Evolutionary conservation across 64 coral and sea anemone species (phyloP), one percentile per base, ranked within the genome.

Genomic region (Acropora yongei): DNA sequence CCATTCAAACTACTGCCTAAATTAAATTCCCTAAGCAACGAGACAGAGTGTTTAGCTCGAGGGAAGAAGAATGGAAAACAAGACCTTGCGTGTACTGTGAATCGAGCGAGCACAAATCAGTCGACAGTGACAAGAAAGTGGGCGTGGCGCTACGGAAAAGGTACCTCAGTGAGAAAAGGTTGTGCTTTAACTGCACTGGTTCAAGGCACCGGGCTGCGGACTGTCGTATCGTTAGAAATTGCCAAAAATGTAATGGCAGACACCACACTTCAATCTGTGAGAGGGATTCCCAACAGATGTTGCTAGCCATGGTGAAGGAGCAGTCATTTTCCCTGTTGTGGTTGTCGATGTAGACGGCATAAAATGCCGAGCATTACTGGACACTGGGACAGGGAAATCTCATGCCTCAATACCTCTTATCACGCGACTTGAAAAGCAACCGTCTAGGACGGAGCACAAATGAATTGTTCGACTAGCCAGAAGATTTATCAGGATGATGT

Each of bases 101-200:
- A 9, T 68, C 58, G 13, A 47, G 45, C 30, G 16, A 83, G 14
- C 84, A 92, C 77, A 88, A 78, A 63, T 83, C 94, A 12, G 68
- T 74, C 8, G 73, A 91, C 44, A 82, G 83, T 80, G 44, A 78
- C 40, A 81, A 88, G 66, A 68, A 88, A 1, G 79, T 47, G 44
- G 18, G 67, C 39, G 81, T 68, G 16, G 60, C 30, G 47, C 49
- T 79, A 8, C 41, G 90, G 30, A 55, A 75, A 77, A 89, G 68
- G 39, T 45, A 92, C 10, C 80, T 92, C 2, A 69, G 49, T 9
- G 66, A 83, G 1, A 76, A 82, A 43, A 89, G 61, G 41, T 61
- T 77, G n/a, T 91, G 94, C 65, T 91, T 91, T 78, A 88, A 95
- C 57, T 95, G 85, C 66, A 91, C 77, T 43, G 90, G 69, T 4